A percentile compares a stretch with the other conserved stretches of the same genome.
Conservation (phyloP, 2,797 vertebrate genomes). For the Adelosebastes latens region DNA sequence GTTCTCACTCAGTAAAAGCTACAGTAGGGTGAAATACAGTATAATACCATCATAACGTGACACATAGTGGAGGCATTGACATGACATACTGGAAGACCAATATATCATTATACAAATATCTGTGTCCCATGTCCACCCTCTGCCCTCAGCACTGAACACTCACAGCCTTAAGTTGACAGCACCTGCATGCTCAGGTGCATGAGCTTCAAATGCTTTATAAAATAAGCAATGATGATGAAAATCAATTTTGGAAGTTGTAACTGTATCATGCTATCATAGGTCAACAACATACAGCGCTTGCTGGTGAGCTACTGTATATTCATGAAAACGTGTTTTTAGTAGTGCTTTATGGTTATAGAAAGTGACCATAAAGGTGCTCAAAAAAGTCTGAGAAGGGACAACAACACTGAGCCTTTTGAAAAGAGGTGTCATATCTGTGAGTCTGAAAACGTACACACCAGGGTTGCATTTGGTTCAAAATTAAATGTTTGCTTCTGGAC, state of each 20-base stretch:
- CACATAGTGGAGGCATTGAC: background rate
- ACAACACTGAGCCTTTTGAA: background rate
- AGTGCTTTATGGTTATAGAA: background rate
- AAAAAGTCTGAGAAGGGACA: background rate
- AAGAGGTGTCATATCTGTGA: background rate
- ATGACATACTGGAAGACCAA: no score
- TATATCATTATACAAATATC: no score
- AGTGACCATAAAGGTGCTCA: background rate
- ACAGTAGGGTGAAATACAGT: background rate
- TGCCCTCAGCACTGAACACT: background rate
- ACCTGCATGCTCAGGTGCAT: conserved; percentile 16
- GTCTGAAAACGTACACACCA: background rate
- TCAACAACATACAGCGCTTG: background rate
- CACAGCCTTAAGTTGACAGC: conserved; percentile 3
- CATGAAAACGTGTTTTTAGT: background rate
- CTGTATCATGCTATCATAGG: background rate
- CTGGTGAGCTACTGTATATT: background rate
- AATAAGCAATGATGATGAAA: background rate
- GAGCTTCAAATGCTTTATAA: background rate
- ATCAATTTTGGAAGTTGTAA: background rate
- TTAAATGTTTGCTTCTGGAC: background rate
- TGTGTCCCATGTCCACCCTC: background rate
- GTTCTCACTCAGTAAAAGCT: background rate
- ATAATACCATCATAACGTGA: background rate
- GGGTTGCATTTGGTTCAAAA: background rate